Percentiles rank a stretch among this genome's conserved stretches.
Conservation (phyloP, 92 coral and sea anemone species). For the Epizoanthus stellaris region DNA sequence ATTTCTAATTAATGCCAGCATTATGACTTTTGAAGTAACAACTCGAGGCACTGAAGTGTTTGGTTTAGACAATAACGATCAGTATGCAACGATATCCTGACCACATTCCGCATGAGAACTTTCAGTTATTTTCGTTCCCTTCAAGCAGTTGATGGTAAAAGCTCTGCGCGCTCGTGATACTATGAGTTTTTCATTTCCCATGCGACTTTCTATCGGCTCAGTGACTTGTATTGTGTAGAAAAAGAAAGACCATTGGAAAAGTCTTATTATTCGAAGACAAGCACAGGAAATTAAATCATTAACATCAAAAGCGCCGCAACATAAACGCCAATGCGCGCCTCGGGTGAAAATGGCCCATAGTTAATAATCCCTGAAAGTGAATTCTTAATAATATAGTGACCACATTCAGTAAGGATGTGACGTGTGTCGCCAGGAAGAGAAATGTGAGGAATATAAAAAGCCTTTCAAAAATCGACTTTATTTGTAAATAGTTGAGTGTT, state of each 20-base stretch:
- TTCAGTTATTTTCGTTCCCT: background rate
- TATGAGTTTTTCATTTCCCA: conserved; percentile 61
- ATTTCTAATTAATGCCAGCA: conserved; percentile 63
- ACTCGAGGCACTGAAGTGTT: conserved; percentile 39
- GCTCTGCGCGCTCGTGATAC: conserved; percentile 45
- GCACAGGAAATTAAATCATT: conserved; percentile 99
- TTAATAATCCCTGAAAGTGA: conserved; percentile 34
- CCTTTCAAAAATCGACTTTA: background rate
- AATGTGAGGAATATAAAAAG: background rate
- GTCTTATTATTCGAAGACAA: conserved; percentile 88
- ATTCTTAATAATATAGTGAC: conserved; percentile 19
- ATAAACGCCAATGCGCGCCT: conserved; percentile 52
- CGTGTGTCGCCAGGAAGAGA: background rate
- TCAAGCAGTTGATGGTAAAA: conserved; percentile 3
- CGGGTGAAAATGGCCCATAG: conserved; percentile 46
- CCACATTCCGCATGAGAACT: background rate
- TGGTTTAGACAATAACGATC: background rate
- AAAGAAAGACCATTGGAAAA: conserved; percentile 82
- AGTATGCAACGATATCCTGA: background rate
- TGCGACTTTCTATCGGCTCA: conserved; percentile 71
- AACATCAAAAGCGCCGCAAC: conserved; percentile 81
- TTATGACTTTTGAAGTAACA: conserved; percentile 62
- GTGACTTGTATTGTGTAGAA: conserved; percentile 66
- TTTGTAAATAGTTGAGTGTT: background rate
- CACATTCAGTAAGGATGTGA: background rate